A percentile compares a stretch with the other conserved stretches of the same genome.
Evolutionary conservation across 2,888 invertebrate species (phyloP).

Genomic region (Catocala nupta): DNA sequence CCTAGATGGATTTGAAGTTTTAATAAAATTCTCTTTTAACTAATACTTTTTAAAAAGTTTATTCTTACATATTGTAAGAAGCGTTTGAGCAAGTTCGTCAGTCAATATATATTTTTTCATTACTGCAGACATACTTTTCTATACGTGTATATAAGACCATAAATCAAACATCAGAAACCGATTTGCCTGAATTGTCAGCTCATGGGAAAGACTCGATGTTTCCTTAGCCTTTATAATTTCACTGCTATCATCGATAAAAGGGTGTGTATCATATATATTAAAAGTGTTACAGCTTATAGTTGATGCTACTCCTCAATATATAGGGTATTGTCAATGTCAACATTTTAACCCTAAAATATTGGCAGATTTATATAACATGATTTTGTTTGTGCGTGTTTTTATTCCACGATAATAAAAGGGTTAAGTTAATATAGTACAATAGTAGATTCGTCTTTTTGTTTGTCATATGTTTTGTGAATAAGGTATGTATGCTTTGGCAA

Average conservation of each 20-base stretch:
- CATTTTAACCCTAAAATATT: conserved; percentile 19
- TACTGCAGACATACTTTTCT: too few relatives aligned
- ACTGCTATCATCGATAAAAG: conserved; percentile 42
- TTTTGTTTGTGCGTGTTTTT: background rate
- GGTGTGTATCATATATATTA: conserved; percentile 28
- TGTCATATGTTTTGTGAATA: background rate
- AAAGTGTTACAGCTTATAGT: conserved; percentile 16
- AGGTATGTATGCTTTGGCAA: too few relatives aligned
- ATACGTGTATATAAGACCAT: too few relatives aligned
- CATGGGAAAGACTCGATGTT: conserved; percentile 6
- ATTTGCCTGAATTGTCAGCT: background rate
- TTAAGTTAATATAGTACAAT: background rate
- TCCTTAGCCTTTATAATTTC: conserved; percentile 34
- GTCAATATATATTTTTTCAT: too few relatives aligned
- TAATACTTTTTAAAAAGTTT: too few relatives aligned
- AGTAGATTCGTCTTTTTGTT: background rate
- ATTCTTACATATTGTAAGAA: too few relatives aligned
- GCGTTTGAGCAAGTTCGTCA: too few relatives aligned
- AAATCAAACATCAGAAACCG: background rate
- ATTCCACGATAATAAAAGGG: background rate
- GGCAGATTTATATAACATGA: background rate
- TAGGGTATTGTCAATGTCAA: conserved; percentile 24
- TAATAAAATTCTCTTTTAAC: too few relatives aligned
- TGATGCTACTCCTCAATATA: conserved; percentile 7
- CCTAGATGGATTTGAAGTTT: too few relatives aligned